Percentiles rank a stretch among this genome's conserved stretches.
Conservation (phyloP, 2,113 vertebrate genomes). For the Emydocephalus ijimae region DNA sequence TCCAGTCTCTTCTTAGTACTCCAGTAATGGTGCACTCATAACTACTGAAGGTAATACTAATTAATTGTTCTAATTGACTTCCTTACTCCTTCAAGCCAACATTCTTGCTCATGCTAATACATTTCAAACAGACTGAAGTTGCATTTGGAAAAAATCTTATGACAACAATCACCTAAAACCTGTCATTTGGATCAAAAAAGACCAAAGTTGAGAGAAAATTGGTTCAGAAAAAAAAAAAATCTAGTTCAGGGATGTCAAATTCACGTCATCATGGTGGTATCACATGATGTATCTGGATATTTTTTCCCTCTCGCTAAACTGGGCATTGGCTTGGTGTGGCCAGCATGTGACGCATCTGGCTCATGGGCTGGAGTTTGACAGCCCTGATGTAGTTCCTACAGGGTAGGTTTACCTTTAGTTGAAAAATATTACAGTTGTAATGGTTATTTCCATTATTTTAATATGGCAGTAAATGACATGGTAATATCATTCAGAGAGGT, state of each 20-base stretch:
- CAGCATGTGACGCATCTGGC: too few relatives aligned
- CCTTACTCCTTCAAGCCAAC: background rate
- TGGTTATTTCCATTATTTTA: background rate
- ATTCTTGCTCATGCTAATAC: background rate
- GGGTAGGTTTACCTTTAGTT: background rate
- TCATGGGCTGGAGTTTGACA: too few relatives aligned
- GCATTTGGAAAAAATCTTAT: background rate
- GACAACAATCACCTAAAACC: background rate
- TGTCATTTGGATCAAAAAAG: background rate
- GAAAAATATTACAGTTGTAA: background rate
- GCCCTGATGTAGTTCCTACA: background rate
- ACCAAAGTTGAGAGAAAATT: background rate
- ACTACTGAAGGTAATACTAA: background rate
- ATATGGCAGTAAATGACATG: background rate
- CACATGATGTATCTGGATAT: too few relatives aligned
- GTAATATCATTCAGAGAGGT: background rate
- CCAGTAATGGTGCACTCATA: background rate
- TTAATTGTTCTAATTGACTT: background rate
- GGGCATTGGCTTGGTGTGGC: too few relatives aligned
- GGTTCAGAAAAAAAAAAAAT: background rate
- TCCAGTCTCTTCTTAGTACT: background rate
- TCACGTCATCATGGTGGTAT: too few relatives aligned
- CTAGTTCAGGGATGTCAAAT: too few relatives aligned
- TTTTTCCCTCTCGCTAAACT: too few relatives aligned
- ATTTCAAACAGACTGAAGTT: background rate